Percentiles rank a stretch among this genome's conserved stretches.
Evolutionary conservation across 2,888 invertebrate species (phyloP).

Genomic region (Eretmocerus hayati): DNA sequence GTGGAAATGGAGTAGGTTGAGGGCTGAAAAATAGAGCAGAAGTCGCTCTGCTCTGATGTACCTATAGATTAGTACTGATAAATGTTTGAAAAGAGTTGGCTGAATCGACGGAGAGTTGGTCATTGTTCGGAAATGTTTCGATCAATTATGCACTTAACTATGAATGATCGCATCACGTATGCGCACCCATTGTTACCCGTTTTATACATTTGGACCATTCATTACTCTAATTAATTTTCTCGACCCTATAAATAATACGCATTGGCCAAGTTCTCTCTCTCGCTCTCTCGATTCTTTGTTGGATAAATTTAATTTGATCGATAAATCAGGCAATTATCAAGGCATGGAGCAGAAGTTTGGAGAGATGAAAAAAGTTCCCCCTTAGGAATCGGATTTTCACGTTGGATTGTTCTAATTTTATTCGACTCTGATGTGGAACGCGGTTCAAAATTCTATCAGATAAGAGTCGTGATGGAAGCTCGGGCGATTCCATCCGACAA

Average conservation of each 20-base stretch:
- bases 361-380: slow-evolving; percentile 14
- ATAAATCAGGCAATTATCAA: slow-evolving; percentile 15
- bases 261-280: neutral
- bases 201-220: neutral
- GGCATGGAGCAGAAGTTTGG: neutral
- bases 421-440: too few species aligned
- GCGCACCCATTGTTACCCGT: neutral
- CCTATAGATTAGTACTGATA: too few species aligned
- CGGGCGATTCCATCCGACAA: too few species aligned
- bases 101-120: too few species aligned
- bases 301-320: slow-evolving; percentile 16
- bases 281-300: neutral
- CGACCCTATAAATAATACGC: slow-evolving; percentile 5
- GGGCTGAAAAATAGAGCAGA: too few species aligned
- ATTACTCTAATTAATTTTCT: slow-evolving; percentile 10
- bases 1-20: too few species aligned
- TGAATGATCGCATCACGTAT: neutral
- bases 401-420: too few species aligned
- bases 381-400: slow-evolving; percentile 6
- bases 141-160: neutral
- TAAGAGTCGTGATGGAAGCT: too few species aligned
- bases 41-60: too few species aligned
- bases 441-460: too few species aligned
- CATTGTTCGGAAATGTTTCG: neutral
- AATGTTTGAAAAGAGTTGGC: too few species aligned